Percentiles rank a stretch among this genome's conserved stretches.
phyloP scores from a whole-genome alignment of 2,113 vertebrate species.

The Malurus melanocephalus region DNA sequence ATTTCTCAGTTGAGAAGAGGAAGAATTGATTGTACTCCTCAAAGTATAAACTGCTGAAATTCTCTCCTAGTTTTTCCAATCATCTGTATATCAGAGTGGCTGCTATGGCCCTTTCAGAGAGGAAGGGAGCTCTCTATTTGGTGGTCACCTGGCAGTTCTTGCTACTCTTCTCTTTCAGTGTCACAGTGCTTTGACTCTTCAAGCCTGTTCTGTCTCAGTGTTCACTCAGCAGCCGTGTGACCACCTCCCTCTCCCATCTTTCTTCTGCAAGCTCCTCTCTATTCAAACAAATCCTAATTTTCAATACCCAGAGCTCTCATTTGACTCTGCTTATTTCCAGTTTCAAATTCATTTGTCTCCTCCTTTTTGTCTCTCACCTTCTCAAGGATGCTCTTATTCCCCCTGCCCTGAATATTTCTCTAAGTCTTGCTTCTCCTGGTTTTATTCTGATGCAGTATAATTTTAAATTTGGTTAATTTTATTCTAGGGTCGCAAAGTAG shows the following conservation, averaged over 20 bases:
- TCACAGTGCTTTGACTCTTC: neutral
- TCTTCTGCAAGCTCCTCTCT: neutral
- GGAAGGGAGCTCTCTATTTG: neutral
- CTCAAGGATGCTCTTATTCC: neutral
- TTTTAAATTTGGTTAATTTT: neutral
- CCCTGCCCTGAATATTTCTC: neutral
- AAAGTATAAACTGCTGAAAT: neutral
- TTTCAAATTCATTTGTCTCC: neutral
- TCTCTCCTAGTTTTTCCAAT: neutral
- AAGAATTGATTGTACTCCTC: neutral
- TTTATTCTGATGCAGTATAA: neutral
- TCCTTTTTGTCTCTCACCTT: neutral
- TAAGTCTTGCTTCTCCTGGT: neutral
- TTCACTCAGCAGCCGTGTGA: neutral
- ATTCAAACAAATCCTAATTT: neutral
- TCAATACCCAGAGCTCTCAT: neutral
- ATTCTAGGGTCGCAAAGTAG: neutral
- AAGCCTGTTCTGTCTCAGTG: neutral
- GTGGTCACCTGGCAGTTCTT: neutral
- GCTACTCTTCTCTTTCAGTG: neutral
- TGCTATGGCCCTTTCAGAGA: neutral
- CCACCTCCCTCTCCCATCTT: neutral
- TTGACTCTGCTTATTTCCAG: neutral
- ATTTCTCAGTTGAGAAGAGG: neutral
- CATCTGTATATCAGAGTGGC: neutral